phyloP scores from a whole-genome alignment of 2,888 invertebrate species.

The Orchesellides sinensis region DNA sequence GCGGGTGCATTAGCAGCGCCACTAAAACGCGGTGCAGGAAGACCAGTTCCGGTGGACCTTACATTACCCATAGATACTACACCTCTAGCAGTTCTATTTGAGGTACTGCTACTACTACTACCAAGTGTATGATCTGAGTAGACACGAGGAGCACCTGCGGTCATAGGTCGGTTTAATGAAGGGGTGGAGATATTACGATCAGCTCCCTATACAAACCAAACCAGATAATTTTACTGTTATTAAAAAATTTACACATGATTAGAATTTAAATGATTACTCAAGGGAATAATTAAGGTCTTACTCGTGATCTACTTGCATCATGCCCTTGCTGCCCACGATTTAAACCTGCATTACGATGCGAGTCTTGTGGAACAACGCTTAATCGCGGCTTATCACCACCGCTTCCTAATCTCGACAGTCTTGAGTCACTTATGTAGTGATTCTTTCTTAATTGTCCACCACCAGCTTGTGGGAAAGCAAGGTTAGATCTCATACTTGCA shows the following conservation, averaged over 20 bases:
- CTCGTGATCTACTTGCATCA: not conserved
- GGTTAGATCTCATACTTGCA: conserved; percentile 1
- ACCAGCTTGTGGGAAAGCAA: conserved; percentile 41
- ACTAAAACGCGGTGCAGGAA: conserved; percentile 8
- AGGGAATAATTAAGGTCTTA: not conserved
- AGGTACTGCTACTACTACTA: not conserved
- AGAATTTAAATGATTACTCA: not conserved
- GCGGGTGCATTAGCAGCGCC: not conserved
- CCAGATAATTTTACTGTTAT: not conserved
- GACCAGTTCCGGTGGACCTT: conserved; percentile 31
- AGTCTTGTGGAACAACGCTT: conserved; percentile 15
- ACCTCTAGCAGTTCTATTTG: not conserved
- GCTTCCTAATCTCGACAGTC: conserved; percentile 27
- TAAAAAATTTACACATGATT: not conserved
- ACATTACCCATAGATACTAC: conserved; percentile 34
- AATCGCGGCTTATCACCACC: conserved; percentile 28
- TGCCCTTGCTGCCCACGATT: conserved; percentile 4
- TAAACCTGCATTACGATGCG: not conserved
- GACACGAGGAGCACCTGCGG: conserved; percentile 18
- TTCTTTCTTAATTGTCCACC: conserved; percentile 40
- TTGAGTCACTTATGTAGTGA: conserved; percentile 62
- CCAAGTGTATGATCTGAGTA: conserved; percentile 30
- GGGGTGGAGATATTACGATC: conserved; percentile 47
- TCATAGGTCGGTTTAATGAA: conserved; percentile 21
- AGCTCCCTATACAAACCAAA: not conserved